Percentiles rank a stretch among this genome's conserved stretches.
Evolutionary conservation across 2,797 vertebrate genomes (phyloP).

Genomic region (Cryptoblepharus egeriae): DNA sequence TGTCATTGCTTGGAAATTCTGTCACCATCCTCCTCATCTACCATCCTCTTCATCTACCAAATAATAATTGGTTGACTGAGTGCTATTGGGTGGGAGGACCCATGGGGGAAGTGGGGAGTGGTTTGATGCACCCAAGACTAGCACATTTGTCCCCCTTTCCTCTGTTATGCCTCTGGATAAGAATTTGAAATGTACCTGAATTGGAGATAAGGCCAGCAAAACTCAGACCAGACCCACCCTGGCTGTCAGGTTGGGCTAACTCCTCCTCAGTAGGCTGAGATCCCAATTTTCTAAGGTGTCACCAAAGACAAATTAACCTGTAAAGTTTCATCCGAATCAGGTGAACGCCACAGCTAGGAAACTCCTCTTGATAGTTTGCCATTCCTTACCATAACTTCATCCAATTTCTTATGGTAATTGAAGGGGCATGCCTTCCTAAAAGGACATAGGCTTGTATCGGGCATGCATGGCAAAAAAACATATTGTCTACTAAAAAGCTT

Average conservation of each 20-base stretch:
- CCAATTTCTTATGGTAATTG: background rate
- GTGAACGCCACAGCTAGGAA: background rate
- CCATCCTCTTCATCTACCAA: background rate
- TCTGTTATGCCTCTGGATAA: too few species aligned
- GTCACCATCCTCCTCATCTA: too few species aligned
- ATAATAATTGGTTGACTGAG: too few species aligned
- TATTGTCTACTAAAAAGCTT: background rate
- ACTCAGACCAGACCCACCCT: background rate
- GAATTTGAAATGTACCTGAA: too few species aligned
- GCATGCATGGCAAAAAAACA: background rate
- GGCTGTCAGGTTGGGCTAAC: background rate
- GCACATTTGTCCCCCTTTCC: too few species aligned
- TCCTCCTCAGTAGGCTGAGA: background rate
- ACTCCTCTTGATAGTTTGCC: background rate
- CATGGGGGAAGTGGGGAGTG: too few species aligned
- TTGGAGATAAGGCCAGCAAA: background rate
- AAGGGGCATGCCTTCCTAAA: background rate
- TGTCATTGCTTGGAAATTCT: constrained; percentile 7
- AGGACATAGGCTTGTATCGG: too few species aligned
- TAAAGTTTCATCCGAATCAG: background rate
- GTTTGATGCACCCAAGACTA: too few species aligned
- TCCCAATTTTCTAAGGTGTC: background rate
- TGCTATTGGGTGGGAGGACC: too few species aligned
- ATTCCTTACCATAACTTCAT: background rate
- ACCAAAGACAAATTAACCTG: background rate